These are phyloP conservation scores for Himantopus leucocephalus DNA, from an alignment of 2,113 vertebrate species.

Conservation along the genomic window DNA sequence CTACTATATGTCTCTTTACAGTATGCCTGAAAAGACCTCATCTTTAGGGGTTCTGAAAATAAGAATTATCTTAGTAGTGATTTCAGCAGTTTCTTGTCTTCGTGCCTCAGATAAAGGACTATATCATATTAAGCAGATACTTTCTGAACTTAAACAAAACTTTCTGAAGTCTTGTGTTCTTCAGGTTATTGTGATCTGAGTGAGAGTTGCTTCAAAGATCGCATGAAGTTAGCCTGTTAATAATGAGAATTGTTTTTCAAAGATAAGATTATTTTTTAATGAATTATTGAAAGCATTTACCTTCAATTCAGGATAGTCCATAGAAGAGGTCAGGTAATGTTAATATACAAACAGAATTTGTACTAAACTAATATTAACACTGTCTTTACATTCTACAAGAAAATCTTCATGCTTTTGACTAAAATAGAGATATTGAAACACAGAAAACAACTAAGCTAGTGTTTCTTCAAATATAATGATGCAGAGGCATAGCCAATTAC, in stretches of 20 bases:
- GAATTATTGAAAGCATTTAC: neutral
- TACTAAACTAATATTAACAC: neutral
- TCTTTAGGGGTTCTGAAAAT: neutral
- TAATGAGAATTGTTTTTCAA: neutral
- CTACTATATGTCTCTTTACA: neutral
- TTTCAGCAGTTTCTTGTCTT: neutral
- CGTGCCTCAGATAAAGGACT: neutral
- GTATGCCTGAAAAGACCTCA: neutral
- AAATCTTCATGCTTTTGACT: neutral
- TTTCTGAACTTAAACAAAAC: neutral
- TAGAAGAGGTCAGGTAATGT: neutral
- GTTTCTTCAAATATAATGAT: neutral
- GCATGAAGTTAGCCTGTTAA: neutral
- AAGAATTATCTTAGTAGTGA: neutral
- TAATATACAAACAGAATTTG: neutral
- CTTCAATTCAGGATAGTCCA: neutral
- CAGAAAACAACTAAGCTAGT: neutral
- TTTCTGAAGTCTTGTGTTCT: neutral
- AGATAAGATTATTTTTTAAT: neutral
- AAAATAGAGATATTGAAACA: neutral
- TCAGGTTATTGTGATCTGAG: neutral
- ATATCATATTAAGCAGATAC: neutral
- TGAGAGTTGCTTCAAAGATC: neutral
- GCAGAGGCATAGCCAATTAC: neutral
- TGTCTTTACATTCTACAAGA: neutral